Percentiles rank a stretch among this genome's conserved stretches.
Evolutionary conservation across 2,797 vertebrate genomes (phyloP).

Genomic region (Valencia hispanica): DNA sequence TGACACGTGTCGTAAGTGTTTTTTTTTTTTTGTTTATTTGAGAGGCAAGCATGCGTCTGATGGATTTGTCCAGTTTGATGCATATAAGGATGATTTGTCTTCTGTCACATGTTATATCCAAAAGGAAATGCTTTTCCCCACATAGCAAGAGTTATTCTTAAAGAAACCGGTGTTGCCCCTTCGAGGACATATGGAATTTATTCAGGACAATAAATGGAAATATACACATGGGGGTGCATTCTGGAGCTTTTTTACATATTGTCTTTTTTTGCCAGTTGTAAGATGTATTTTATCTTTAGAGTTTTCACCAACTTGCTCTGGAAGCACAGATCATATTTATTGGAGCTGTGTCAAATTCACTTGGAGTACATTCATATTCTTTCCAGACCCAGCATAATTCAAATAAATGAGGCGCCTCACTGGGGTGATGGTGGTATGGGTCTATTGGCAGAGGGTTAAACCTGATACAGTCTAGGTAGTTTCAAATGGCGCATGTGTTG

Average conservation of each 20-base stretch:
- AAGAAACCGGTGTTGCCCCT: slow-evolving; percentile 3
- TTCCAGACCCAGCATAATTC: slow-evolving; percentile 33
- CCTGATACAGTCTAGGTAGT: slow-evolving; percentile 49
- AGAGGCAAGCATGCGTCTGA: slow-evolving; percentile 54
- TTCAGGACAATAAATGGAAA: background rate
- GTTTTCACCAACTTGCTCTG: background rate
- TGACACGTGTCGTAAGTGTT: slow-evolving; percentile 69
- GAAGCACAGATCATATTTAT: slow-evolving; percentile 24
- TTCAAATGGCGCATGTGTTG: slow-evolving; percentile 40
- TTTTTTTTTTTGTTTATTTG: slow-evolving; percentile 71
- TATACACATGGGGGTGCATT: slow-evolving; percentile 1
- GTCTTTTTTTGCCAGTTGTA: background rate
- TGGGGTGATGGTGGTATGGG: slow-evolving; percentile 25
- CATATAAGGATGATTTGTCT: slow-evolving; percentile 57
- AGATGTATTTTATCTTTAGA: background rate
- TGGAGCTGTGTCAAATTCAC: slow-evolving; percentile 21
- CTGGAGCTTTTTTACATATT: slow-evolving; percentile 15
- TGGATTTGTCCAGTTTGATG: slow-evolving; percentile 59
- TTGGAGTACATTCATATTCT: slow-evolving; percentile 3
- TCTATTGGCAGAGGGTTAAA: slow-evolving; percentile 44
- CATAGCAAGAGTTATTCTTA: background rate
- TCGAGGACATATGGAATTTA: slow-evolving; percentile 8
- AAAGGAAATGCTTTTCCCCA: slow-evolving; percentile 17
- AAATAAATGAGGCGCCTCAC: slow-evolving; percentile 44
- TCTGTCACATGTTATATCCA: slow-evolving; percentile 42